Evolutionary conservation across 2,888 invertebrate genomes (phyloP), one percentile per base, ranked within the genome.

Genomic region (Euspilapteryx auroguttella): DNA sequence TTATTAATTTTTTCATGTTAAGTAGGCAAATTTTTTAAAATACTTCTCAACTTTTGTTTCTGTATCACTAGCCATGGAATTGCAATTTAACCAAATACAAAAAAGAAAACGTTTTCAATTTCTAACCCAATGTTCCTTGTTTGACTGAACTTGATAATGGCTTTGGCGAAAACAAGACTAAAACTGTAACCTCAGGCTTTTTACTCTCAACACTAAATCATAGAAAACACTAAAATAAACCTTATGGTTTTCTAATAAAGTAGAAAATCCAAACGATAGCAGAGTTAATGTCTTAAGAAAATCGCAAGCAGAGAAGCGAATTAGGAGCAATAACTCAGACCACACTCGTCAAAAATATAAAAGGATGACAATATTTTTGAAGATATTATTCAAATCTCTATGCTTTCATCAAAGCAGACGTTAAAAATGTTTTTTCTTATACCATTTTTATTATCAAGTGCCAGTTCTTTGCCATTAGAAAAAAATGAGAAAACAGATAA

Each of bases 321-420:
- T n/a, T 13, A 11, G 15, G 20, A 14, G 23, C 14, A 28, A 30
- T 22, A 21, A 25, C n/a, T 21, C 14, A 50, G 45, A 61, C 58
- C 62, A 55, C 58, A 52, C 42, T 41, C 42, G 41, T 45, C 12
- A 37, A 42, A 53, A 56, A 59, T 62, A 63, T 63, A 63, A 59
- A 36, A 63, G 55, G 54, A 48, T 49, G 40, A 42, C 45, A 45
- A 42, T 38, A 40, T 41, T 40, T 37, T 33, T 6, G 37, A 36
- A 41, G 38, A 35, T 43, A 39, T 14, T 11, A 21, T 22, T 22
- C 14, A n/a, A 14, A 6, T 23, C 8, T 3, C 4, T 13, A 2
- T 4, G 3, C 14, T 11, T 10, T 4, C 11, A 11, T n/a, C 23
- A 14, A 22, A 14, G 4, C 28, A 23, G 28, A 23, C 28, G 28